phyloP scores from a whole-genome alignment of 2,888 invertebrate species.

The Coecobrya sp. region DNA sequence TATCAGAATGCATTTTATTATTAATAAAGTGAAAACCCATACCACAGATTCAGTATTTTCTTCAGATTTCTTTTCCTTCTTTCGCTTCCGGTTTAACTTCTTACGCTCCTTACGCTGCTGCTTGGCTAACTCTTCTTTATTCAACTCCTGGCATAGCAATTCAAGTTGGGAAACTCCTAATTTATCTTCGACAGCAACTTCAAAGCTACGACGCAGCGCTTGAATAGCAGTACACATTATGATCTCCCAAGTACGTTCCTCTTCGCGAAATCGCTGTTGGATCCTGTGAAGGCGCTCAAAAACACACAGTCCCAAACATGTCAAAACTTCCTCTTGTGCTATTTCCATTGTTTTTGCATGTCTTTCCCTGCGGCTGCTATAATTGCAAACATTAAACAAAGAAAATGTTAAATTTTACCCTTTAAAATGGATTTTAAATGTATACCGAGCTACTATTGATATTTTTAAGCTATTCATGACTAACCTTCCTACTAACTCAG shows the following conservation, averaged over 20 bases:
- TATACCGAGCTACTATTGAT: neutral
- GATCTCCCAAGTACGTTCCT: conserved; percentile 97
- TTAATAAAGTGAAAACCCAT: too few species aligned
- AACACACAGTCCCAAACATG: conserved; percentile 97
- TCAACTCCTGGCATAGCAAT: conserved; percentile 95
- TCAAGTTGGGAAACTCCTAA: conserved; percentile 96
- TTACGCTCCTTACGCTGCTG: conserved; percentile 96
- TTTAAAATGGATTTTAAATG: neutral
- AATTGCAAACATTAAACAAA: neutral
- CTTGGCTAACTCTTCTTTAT: conserved; percentile 94
- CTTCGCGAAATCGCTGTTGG: conserved; percentile 95
- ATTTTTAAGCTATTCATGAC: neutral
- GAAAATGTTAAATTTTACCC: neutral
- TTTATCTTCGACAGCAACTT: conserved; percentile 95
- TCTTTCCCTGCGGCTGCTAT: conserved; percentile 92
- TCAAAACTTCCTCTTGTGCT: conserved; percentile 98
- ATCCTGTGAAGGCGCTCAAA: conserved; percentile 96
- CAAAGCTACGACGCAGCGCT: conserved; percentile 95
- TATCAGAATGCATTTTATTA: neutral
- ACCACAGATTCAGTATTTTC: conserved; percentile 63
- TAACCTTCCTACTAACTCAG: conserved; percentile 95
- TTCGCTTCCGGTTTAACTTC: conserved; percentile 91
- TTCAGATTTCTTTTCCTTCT: conserved; percentile 90
- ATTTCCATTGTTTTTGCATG: conserved; percentile 99
- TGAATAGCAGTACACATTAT: conserved; percentile 96